phyloP scores from a whole-genome alignment of 1,140 invertebrate genomes.

The Caenorhabditis brenneri region DNA sequence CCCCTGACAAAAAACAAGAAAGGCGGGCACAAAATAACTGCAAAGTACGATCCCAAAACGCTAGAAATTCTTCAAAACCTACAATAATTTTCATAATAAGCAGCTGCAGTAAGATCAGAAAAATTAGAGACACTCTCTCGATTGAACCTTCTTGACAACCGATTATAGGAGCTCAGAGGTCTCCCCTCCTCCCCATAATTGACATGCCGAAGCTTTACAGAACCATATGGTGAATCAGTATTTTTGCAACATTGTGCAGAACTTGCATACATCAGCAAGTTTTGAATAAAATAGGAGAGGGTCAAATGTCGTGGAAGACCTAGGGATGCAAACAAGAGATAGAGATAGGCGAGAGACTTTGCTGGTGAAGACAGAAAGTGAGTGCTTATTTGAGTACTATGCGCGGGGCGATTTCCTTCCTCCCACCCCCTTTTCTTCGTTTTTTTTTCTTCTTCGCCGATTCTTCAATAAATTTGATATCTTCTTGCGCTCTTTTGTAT shows the following conservation, averaged over 20 bases:
- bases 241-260: conserved; percentile 38
- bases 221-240: conserved; percentile 33
- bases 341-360: background rate
- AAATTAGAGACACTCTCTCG: background rate
- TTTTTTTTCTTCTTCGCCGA: background rate
- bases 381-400: conserved; percentile 43
- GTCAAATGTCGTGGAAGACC: conserved; percentile 21
- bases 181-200: conserved; percentile 19
- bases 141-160: conserved; percentile 18
- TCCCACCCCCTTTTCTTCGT: background rate
- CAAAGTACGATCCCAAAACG: background rate
- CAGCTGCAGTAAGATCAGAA: background rate
- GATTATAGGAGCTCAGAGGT: conserved; percentile 1
- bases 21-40: too few relatives aligned
- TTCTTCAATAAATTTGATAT: conserved; percentile 34
- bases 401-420: conserved; percentile 32
- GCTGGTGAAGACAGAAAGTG: background rate
- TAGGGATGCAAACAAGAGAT: conserved; percentile 18
- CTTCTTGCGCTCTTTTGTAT: conserved; percentile 5
- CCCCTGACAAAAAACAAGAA: too few relatives aligned
- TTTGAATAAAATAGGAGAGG: background rate
- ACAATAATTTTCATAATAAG: conserved; percentile 27
- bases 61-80: background rate
- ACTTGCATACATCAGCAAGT: conserved; percentile 29
- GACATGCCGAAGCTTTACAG: conserved; percentile 4